phyloP scores from a whole-genome alignment of 2,113 vertebrate genomes.

The Kobus ellipsiprymnus region DNA sequence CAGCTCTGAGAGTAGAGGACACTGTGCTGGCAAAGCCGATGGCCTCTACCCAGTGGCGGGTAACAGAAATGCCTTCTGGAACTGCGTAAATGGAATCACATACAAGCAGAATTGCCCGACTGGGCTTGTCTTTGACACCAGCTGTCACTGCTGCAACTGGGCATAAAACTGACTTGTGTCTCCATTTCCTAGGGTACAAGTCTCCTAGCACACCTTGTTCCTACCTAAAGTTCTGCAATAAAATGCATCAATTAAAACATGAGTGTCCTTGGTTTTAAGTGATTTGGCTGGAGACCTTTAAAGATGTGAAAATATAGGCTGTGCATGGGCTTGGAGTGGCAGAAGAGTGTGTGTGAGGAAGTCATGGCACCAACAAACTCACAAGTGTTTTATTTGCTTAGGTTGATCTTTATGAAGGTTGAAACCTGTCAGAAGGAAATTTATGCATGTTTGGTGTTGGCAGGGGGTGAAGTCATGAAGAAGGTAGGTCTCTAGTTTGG shows the following conservation, averaged over 20 bases:
- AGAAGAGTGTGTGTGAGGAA: not conserved
- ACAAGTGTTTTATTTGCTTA: not conserved
- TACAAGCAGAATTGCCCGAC: slow-evolving; percentile 52
- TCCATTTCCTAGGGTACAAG: not conserved
- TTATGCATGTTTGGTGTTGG: not conserved
- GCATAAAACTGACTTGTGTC: not conserved
- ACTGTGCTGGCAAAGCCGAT: slow-evolving; percentile 80
- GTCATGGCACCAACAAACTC: accelerated
- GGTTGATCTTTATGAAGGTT: not conserved
- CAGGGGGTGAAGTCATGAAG: not conserved
- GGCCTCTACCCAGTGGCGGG: slow-evolving; percentile 77
- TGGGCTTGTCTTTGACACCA: slow-evolving; percentile 74
- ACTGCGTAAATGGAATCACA: slow-evolving; percentile 67
- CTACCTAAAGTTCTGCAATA: slow-evolving; percentile 42
- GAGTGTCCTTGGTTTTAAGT: not conserved
- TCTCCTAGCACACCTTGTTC: not conserved
- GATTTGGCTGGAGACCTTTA: not conserved
- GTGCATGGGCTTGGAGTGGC: accelerated
- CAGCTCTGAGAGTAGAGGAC: slow-evolving; percentile 65
- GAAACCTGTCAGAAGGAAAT: not conserved
- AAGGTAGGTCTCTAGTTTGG: not conserved
- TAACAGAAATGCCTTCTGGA: slow-evolving; percentile 78
- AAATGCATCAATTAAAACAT: slow-evolving; percentile 14
- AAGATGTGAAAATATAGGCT: not conserved
- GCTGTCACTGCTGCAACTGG: slow-evolving; percentile 84